phyloP scores from a whole-genome alignment of 2,797 vertebrate species.

The Rhabdomys pumilio region DNA sequence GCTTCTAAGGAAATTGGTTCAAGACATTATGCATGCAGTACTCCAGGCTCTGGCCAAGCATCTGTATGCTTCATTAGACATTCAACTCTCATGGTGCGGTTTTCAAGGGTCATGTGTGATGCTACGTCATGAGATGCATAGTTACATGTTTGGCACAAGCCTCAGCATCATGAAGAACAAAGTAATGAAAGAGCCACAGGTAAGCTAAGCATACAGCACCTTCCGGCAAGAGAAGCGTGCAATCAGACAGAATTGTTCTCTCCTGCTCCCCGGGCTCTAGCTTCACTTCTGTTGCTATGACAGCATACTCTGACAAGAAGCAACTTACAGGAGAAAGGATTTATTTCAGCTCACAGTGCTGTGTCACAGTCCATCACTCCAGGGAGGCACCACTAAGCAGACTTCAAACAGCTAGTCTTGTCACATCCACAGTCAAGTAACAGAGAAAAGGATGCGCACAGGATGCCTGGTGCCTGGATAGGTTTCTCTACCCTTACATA shows the following conservation, averaged over 20 bases:
- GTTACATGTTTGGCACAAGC: background rate
- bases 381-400: background rate
- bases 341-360: background rate
- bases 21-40: background rate
- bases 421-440: background rate
- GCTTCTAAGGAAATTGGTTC: background rate
- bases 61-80: rapidly evolving
- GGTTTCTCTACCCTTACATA: background rate
- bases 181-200: background rate
- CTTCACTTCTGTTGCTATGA: background rate
- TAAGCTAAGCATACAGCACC: background rate
- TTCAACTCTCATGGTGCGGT: background rate
- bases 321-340: background rate
- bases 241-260: background rate
- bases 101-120: background rate
- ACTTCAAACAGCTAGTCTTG: background rate
- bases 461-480: background rate
- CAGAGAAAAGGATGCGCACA: background rate
- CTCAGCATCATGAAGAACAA: background rate
- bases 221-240: background rate
- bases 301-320: background rate
- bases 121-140: rapidly evolving
- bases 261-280: no score
- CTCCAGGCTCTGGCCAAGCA: no score
- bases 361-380: background rate